Evolutionary conservation across 2,797 vertebrate genomes (phyloP).

Genomic region (Phataginus tetradactyla): DNA sequence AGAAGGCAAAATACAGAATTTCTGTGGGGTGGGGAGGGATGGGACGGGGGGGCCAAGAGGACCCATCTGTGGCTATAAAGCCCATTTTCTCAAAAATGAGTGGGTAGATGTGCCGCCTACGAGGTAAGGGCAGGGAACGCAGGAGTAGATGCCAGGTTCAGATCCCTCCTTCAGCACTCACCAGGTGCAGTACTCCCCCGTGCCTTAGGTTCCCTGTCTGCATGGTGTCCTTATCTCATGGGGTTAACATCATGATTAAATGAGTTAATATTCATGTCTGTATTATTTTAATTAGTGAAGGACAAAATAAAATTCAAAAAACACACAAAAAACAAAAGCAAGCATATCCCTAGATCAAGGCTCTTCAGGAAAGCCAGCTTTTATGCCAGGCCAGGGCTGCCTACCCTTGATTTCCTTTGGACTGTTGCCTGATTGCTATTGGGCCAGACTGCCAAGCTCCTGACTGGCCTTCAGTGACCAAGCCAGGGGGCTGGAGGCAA

Average conservation of each 20-base stretch:
- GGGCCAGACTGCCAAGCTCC: neutral
- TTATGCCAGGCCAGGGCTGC: neutral
- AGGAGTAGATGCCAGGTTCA: neutral
- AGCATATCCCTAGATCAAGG: neutral
- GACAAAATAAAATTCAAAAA: neutral
- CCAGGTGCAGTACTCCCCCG: neutral
- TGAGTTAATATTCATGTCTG: neutral
- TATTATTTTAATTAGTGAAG: neutral
- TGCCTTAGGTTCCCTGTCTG: neutral
- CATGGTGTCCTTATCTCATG: neutral
- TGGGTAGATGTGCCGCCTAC: neutral
- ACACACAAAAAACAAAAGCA: neutral
- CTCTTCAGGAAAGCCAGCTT: slow-evolving; percentile 63
- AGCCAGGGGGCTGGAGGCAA: neutral
- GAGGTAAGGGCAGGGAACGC: neutral
- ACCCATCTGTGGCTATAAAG: neutral
- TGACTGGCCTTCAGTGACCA: neutral
- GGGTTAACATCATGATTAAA: neutral
- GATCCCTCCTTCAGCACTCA: neutral
- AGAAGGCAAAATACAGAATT: neutral
- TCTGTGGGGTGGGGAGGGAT: neutral
- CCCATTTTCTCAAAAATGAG: neutral
- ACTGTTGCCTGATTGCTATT: neutral
- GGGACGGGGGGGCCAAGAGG: rapidly evolving
- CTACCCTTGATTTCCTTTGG: neutral